Evolutionary conservation across 2,888 invertebrate species (phyloP).

Genomic region (Cataglyphis albicans): DNA sequence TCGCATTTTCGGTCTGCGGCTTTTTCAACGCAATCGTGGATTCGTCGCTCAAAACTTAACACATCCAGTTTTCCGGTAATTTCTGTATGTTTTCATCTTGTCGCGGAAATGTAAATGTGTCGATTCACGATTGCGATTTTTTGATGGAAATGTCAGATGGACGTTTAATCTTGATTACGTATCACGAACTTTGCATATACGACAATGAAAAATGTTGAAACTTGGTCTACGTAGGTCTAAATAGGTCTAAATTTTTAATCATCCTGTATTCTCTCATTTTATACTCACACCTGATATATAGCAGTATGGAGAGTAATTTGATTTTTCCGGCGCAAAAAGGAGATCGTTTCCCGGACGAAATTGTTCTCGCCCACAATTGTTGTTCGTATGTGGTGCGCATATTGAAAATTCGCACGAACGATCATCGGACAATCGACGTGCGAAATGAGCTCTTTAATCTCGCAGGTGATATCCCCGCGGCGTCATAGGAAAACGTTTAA

Average conservation of each 20-base stretch:
- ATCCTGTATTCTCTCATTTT: not conserved
- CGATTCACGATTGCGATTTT: not conserved
- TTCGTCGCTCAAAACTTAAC: slow-evolving; percentile 16
- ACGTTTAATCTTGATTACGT: slow-evolving; percentile 1
- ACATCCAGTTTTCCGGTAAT: not conserved
- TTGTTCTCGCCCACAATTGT: slow-evolving; percentile 36
- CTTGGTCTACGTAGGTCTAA: not conserved
- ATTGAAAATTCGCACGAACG: slow-evolving; percentile 43
- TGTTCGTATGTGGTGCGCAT: not conserved
- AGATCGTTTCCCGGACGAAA: not conserved
- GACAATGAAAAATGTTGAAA: not conserved
- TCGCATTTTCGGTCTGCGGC: slow-evolving; percentile 5
- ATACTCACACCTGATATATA: not conserved
- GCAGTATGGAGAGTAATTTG: slow-evolving; percentile 20
- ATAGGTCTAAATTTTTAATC: slow-evolving; percentile 17
- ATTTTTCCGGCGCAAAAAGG: slow-evolving; percentile 32
- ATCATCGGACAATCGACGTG: slow-evolving; percentile 48
- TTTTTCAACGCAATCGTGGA: not conserved
- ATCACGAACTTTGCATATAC: not conserved
- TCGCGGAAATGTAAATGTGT: slow-evolving; percentile 35
- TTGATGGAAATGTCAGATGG: not conserved
- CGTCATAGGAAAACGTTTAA: slow-evolving; percentile 30
- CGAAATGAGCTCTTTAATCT: slow-evolving; percentile 52
- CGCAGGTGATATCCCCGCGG: slow-evolving; percentile 46
- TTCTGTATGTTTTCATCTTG: slow-evolving; percentile 38